phyloP scores from a whole-genome alignment of 2,113 vertebrate genomes.

The Malurus elegans region DNA sequence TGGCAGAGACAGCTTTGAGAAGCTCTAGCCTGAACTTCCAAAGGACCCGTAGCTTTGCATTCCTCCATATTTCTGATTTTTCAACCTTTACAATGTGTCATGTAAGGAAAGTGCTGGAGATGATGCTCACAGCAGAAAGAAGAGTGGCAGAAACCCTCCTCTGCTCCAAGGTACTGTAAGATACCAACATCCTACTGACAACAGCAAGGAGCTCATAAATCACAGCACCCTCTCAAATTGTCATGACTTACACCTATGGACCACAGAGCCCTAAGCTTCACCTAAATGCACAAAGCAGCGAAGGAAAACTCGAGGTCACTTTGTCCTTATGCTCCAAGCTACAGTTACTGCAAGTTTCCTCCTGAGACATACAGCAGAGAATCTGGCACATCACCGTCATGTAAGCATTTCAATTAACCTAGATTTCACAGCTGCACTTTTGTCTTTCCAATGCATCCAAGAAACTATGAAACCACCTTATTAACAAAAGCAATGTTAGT shows the following conservation, averaged over 20 bases:
- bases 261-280: background rate
- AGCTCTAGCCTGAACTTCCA: background rate
- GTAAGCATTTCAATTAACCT: constrained; percentile 19
- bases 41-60: background rate
- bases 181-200: background rate
- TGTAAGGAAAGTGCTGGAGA: background rate
- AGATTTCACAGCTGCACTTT: background rate
- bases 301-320: background rate
- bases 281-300: background rate
- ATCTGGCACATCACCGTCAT: background rate
- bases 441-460: background rate
- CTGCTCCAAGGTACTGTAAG: background rate
- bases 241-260: background rate
- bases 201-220: background rate
- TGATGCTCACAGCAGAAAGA: background rate
- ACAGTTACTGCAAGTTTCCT: background rate
- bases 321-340: background rate
- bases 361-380: background rate
- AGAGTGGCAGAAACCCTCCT: background rate
- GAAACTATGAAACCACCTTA: background rate
- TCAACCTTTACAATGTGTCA: background rate
- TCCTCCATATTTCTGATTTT: background rate
- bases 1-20: background rate
- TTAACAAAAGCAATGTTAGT: background rate
- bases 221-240: background rate